Base-by-base conservation (phyloP, 1,140 invertebrate genomes). In the Chironomus tepperi region DNA sequence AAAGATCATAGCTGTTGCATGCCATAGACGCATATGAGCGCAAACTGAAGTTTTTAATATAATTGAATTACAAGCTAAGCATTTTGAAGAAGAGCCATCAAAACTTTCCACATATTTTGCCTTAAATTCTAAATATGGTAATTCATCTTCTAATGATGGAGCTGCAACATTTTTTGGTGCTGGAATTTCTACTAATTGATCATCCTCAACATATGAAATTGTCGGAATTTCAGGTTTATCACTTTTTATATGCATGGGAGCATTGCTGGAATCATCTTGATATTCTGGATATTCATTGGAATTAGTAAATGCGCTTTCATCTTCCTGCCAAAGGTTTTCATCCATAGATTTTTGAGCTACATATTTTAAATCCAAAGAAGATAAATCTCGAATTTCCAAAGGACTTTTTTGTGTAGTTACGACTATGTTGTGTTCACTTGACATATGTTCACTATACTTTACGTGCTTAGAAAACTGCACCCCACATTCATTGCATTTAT, bases 401-500 rank as follows among this genome's bases (percentile, higher is more conserved):
- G 65, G 65, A 19, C 16, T 19, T 16, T 18, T 18, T 18, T 6
- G 3, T 10, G 65, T 21, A 3, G 16, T 19, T 8, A 70, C 10
- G 7, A 9, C 7, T 19, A 19, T 18, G 12, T 70, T 70, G 10
- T 70, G 65, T 19, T 70, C 65, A 7, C n/a, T 21, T 8, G 19
- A 9, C 65, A 70, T 70, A 21, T 70, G 65, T 0, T 70, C 65
- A 7, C 9, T 18, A 70, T 8, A 70, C 18, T 70, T 18, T 8
- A 16, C 3, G 19, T 70, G 65, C 18, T 70, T 70, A 10, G 19
- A 9, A 19, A 70, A 70, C 19, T 70, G 65, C 1, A 70, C 9
- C 8, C 65, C 65, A 70, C 65, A 70, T 70, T 70, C 65, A 70
- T 18, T 3, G 12, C 65, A 70, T 21, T 70, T 70, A 21, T 70